Evolutionary conservation across 2,797 vertebrate genomes (phyloP).

Genomic region (Tenualosa ilisha): DNA sequence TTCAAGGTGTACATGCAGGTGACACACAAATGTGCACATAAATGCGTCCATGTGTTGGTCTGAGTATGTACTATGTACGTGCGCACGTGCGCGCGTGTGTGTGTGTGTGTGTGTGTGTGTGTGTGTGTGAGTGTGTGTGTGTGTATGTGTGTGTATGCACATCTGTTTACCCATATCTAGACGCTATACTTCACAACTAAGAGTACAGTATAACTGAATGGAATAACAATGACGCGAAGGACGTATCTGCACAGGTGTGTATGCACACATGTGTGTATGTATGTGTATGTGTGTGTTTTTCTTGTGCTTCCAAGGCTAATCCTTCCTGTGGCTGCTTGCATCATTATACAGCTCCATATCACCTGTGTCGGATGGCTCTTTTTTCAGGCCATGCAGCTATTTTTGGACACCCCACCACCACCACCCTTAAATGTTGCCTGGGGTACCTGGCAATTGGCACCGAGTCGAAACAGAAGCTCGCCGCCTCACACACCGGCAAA

Average conservation of each 20-base stretch:
- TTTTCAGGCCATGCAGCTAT: conserved; percentile 48
- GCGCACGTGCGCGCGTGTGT: no score
- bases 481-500: conserved; percentile 41
- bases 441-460: conserved; percentile 51
- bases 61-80: background rate
- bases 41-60: background rate
- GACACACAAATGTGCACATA: background rate
- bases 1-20: background rate
- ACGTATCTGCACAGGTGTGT: background rate
- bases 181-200: no score
- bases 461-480: conserved; percentile 44
- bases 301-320: conserved; percentile 40
- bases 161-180: background rate
- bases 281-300: conserved; percentile 5
- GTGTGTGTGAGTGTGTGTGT: no score
- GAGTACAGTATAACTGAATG: no score
- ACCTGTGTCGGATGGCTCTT: conserved; percentile 45
- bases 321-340: conserved; percentile 43
- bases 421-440: conserved; percentile 42
- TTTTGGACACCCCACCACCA: conserved; percentile 34
- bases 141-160: background rate
- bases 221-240: no score
- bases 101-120: no score
- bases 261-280: background rate
- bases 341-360: conserved; percentile 45